Evolutionary conservation across 2,797 vertebrate species (phyloP), one percentile per base, ranked within the genome.

Genomic region (Centroberyx gerrardi): DNA sequence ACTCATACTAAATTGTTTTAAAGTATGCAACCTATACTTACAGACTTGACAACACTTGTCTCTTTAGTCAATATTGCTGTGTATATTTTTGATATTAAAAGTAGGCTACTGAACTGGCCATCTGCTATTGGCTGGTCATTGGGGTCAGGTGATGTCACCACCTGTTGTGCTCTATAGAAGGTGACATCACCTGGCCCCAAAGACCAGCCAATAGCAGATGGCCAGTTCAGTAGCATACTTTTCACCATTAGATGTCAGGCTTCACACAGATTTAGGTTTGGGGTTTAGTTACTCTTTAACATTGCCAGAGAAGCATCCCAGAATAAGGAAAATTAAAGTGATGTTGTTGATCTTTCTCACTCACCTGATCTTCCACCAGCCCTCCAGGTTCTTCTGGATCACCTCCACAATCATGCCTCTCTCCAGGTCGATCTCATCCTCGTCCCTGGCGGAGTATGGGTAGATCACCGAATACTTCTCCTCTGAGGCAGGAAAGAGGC

Each of bases 341-440:
- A 22, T 22, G 22, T 22, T 22, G 22, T 22, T 22, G 22, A 33
- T 33, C n/a, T n/a, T 49, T 15, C 17, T 53, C 0, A 48, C 55
- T 71, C 94, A 99, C 98, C 98, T 98, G 94, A 99, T 99, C 89
- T 99, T 99, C 98, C 98, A 99, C 98, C 98, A 99, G 89, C 98
- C 98, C 89, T 99, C 98, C 91, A 99, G 90, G 91, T 99, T 99
- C 91, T 97, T 99, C 95, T 99, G 98, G 80, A 98, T 96, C 83
- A 99, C 96, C 85, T 97, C 98, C 42, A 99, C 98, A 71, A 97
- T 79, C 73, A 96, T 96, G 40, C 97, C 98, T 83, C 94, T 96
- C 90, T 98, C 98, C 90, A 99, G 93, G 87, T 97, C 97, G 3
- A 99, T 98, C 85, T 99, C 98, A 74, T 99, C 98, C 88, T 97